Evolutionary conservation across 2,888 invertebrate genomes (phyloP), one percentile per base, ranked within the genome.

Genomic region (Pseudanteris insignis): DNA sequence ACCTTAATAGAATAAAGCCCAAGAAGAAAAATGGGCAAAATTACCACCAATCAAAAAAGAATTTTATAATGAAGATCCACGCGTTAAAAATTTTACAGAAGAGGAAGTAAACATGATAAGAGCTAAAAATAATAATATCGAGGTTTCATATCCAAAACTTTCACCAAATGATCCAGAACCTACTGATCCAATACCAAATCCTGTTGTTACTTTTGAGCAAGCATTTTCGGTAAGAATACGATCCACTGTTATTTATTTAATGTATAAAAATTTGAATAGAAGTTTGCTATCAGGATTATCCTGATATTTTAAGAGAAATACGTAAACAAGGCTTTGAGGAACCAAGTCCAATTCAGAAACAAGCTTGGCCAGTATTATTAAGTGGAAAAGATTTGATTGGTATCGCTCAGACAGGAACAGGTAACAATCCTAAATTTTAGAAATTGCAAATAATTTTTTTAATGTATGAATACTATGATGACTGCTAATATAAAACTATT

Each of bases 361-460:
- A 96, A 81, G 91, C 94, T 0, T 98, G 97, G 97, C 98, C 98
- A 1, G 86, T 97, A 58, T 83, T 97, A 0, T 81, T 98, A 29
- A 87, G 88, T 71, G 98, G 98, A 0, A 87, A 90, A 73, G 97
- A 98, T 81, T 81, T 97, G 76, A 96, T 98, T 77, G 97, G 97
- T 5, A 96, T 98, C 65, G 97, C 97, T 0, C 96, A 96, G 81
- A 94, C 94, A 3, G 94, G 94, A 48, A 93, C 93, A 10, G 87
- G 86, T 78, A 6, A 18, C 6, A 6, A n/a, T n/a, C n/a, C n/a
- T n/a, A n/a, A n/a, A n/a, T n/a, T n/a, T n/a, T n/a, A n/a, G n/a
- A n/a, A n/a, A n/a, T n/a, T n/a, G n/a, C n/a, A n/a, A n/a, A n/a
- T n/a, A n/a, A n/a, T n/a, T n/a, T n/a, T n/a, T n/a, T n/a, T n/a